phyloP scores from a whole-genome alignment of 2,888 invertebrate species.

The Melinaea menophilus region DNA sequence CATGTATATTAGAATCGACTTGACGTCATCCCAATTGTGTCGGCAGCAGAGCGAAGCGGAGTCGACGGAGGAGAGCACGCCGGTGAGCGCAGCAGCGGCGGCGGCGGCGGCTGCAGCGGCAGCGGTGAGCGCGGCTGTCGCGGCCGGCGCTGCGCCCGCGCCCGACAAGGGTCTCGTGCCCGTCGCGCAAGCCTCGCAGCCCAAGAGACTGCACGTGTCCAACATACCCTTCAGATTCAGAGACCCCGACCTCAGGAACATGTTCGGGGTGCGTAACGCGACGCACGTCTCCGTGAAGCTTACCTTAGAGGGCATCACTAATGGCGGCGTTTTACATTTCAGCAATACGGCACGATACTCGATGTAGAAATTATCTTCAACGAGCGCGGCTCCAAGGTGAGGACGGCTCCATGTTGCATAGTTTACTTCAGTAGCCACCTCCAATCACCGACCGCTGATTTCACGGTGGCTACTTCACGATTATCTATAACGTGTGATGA shows the following conservation, averaged over 20 bases:
- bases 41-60: slow-evolving; percentile 68
- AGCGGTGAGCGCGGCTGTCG: slow-evolving; percentile 68
- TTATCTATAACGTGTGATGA: slow-evolving; percentile 26
- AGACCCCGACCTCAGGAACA: slow-evolving; percentile 98
- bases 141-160: slow-evolving; percentile 57
- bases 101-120: slow-evolving; percentile 69
- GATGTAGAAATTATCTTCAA: slow-evolving; percentile 99
- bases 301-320: slow-evolving; percentile 21
- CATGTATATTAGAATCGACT: too few relatives aligned
- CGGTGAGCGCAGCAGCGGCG: slow-evolving; percentile 73
- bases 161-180: slow-evolving; percentile 75
- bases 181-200: slow-evolving; percentile 80
- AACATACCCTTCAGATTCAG: slow-evolving; percentile 99
- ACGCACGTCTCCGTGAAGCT: slow-evolving; percentile 33
- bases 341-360: slow-evolving; percentile 99
- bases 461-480: slow-evolving; percentile 47
- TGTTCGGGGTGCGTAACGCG: slow-evolving; percentile 94
- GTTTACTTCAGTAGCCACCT: slow-evolving; percentile 52
- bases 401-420: slow-evolving; percentile 53
- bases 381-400: slow-evolving; percentile 99
- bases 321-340: slow-evolving; percentile 73
- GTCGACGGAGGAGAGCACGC: slow-evolving; percentile 74
- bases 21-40: background rate
- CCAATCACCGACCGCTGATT: slow-evolving; percentile 56
- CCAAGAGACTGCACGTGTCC: slow-evolving; percentile 98